These are phyloP conservation scores for Zophobas atratus DNA, from an alignment of 1,140 invertebrate genomes.

Conservation along the genomic window DNA sequence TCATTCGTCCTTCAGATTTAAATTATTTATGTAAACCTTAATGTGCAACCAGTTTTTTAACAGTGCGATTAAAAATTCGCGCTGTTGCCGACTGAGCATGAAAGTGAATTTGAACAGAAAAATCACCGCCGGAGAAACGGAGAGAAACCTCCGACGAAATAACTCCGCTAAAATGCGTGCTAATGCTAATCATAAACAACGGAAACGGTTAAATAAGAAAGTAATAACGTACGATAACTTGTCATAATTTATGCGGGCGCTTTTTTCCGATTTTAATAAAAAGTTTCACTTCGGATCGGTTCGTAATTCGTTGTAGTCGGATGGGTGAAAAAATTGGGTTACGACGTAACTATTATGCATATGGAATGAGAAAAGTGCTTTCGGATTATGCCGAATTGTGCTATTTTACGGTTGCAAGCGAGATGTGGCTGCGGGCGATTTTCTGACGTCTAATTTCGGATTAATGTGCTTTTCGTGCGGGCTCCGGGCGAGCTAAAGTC, in stretches of 20 bases:
- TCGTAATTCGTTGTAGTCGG: no score
- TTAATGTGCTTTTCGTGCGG: conserved; percentile 17
- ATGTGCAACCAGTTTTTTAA: conserved; percentile 29
- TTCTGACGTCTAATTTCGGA: conserved; percentile 10
- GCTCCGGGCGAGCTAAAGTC: background rate
- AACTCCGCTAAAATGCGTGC: conserved; percentile 12
- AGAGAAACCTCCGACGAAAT: background rate
- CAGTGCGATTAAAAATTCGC: background rate
- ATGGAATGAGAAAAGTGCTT: no score
- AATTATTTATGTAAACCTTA: conserved; percentile 27
- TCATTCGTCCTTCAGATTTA: conserved; percentile 34
- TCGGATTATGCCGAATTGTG: no score
- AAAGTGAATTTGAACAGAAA: conserved; percentile 25
- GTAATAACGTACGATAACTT: background rate
- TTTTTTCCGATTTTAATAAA: conserved; percentile 2
- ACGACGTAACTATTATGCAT: background rate
- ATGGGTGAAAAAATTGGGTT: conserved; percentile 7
- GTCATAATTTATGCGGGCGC: conserved; percentile 1
- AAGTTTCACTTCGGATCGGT: background rate
- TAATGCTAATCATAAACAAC: conserved; percentile 32
- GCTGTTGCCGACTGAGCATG: conserved; percentile 2
- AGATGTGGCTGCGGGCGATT: background rate
- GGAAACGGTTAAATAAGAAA: conserved; percentile 21
- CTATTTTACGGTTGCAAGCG: no score
- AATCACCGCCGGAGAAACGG: conserved; percentile 20